A percentile compares a stretch with the other conserved stretches of the same genome.
Conservation (phyloP, 2,797 vertebrate genomes). For the Tadarida brasiliensis region DNA sequence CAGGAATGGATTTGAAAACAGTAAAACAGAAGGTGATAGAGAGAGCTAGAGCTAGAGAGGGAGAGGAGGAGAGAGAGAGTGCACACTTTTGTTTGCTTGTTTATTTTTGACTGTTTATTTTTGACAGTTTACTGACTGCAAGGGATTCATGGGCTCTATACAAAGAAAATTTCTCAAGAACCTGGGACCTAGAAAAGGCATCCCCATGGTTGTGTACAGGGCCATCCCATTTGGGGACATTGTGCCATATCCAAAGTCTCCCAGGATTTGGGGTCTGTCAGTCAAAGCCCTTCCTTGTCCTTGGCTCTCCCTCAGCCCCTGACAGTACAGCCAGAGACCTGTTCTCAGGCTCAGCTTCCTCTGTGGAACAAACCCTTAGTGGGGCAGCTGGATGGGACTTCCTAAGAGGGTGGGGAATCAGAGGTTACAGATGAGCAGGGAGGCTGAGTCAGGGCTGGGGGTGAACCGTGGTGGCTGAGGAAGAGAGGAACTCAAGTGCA, state of each 20-base stretch:
- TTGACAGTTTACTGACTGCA: too few species aligned
- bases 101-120: neutral
- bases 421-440: neutral
- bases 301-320: too few species aligned
- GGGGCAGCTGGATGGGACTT: neutral
- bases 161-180: neutral
- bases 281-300: neutral
- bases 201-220: rapidly evolving
- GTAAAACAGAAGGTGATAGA: neutral
- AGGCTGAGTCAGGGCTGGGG: neutral
- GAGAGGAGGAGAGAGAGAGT: neutral
- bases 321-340: neutral
- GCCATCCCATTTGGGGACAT: rapidly evolving
- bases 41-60: neutral
- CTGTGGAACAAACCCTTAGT: neutral
- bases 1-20: neutral
- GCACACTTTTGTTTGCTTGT: neutral
- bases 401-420: neutral
- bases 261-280: neutral
- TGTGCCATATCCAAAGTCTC: too few species aligned
- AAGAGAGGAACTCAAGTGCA: neutral
- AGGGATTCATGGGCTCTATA: neutral
- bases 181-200: neutral
- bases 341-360: neutral
- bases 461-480: neutral